Evolutionary conservation across 2,888 invertebrate genomes (phyloP).

Genomic region (Mechanitis mazaeus): DNA sequence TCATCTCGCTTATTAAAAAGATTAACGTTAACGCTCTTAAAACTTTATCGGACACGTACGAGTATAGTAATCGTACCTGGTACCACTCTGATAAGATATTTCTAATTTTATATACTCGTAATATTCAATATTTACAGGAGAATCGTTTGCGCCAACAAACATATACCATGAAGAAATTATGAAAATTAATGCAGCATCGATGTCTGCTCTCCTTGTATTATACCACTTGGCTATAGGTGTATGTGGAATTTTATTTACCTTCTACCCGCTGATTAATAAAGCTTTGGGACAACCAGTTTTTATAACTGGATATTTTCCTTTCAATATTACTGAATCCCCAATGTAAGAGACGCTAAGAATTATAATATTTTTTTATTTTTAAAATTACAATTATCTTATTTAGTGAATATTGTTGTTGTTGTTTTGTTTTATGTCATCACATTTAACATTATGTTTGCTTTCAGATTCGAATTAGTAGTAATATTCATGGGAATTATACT

Average conservation of each 20-base stretch:
- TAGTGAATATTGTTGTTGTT: too few species aligned
- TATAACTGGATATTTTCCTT: conserved; percentile 59
- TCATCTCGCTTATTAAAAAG: too few species aligned
- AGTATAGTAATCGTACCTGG: too few species aligned
- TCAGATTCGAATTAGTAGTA: conserved; percentile 49
- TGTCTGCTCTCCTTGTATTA: conserved; percentile 45
- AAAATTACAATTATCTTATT: background rate
- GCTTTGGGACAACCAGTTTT: conserved; percentile 42
- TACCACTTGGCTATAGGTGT: conserved; percentile 40
- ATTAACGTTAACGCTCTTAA: too few species aligned
- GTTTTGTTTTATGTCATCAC: background rate
- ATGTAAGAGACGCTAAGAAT: conserved; percentile 41
- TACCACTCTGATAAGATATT: background rate
- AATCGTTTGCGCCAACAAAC: conserved; percentile 43
- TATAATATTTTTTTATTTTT: background rate
- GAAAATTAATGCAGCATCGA: conserved; percentile 42
- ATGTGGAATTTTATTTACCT: conserved; percentile 44
- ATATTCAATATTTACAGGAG: conserved; percentile 35
- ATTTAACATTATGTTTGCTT: conserved; percentile 27
- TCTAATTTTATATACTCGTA: background rate
- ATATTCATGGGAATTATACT: conserved; percentile 48
- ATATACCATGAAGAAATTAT: conserved; percentile 43
- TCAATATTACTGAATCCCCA: conserved; percentile 42
- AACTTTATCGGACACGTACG: too few species aligned
- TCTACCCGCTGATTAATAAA: conserved; percentile 51